Evolutionary conservation across 2,797 vertebrate species (phyloP).

Genomic region (Hoplostethus mediterraneus): DNA sequence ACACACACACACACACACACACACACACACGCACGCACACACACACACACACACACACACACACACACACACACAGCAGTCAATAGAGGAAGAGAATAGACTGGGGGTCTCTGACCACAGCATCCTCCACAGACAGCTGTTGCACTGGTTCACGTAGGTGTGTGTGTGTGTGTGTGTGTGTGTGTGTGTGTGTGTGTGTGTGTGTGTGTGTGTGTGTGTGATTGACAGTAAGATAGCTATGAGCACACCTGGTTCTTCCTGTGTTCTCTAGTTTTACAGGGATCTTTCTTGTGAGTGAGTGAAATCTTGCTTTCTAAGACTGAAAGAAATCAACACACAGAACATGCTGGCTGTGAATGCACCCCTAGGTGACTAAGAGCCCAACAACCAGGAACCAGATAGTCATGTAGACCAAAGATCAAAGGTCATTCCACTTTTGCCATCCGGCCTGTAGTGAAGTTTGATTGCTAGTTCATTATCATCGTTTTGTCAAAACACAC

Average conservation of each 20-base stretch:
- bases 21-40: neutral
- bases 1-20: constrained; percentile 10
- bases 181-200: neutral
- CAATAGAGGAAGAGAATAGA: constrained; percentile 81
- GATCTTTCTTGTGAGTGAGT: no score
- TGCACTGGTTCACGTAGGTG: neutral
- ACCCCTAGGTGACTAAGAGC: no score
- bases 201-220: neutral
- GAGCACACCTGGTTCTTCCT: constrained; percentile 56
- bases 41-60: no score
- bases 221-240: constrained; percentile 22
- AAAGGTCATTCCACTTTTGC: no score
- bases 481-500: no score
- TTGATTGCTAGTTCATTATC: no score
- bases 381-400: no score
- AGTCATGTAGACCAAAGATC: no score
- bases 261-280: neutral
- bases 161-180: neutral
- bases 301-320: no score
- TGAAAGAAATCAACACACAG: no score
- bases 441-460: no score
- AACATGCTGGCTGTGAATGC: no score
- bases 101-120: constrained; percentile 80
- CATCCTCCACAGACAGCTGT: constrained; percentile 70
- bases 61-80: constrained; percentile 35